Evolutionary conservation across 2,888 invertebrate species (phyloP), one percentile per base, ranked within the genome.

Genomic region (Pimpla rufipes): DNA sequence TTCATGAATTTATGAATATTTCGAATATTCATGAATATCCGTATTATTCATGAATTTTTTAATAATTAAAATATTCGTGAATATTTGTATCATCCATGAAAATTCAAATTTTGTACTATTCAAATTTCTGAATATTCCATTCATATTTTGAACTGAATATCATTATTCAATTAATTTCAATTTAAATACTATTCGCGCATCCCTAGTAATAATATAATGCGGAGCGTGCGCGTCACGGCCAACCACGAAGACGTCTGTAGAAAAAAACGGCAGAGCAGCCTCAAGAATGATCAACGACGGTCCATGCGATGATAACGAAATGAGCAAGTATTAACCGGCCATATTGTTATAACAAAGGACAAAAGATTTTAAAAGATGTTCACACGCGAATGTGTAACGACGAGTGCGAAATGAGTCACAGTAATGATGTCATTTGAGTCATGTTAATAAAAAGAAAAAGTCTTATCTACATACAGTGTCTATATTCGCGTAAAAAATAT

Each of bases 391-490:
- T n/a, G n/a, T 16, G 35, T 52, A 55, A 47, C 52, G 62, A 47
- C 42, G 52, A 62, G 52, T 62, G 42, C 35, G 52, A 64, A 42
- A 64, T 11, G n/a, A 42, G 29, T 74, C 74, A 42, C 13, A 50
- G 59, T 21, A 10, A 16, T 52, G 23, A 57, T 70, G 62, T 62
- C 82, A 55, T 64, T 70, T 62, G 29, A 73, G 68, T 40, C 52
- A 45, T 75, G 82, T 79, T 82, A 75, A 75, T 70, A 79, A 76
- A 62, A 40, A 81, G 1, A 42, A 70, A 81, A 47, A 45, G 47
- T 50, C 52, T 59, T 67, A 47, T 35, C 16, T 59, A 35, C n/a
- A n/a, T n/a, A n/a, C n/a, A n/a, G n/a, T n/a, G n/a, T n/a, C n/a
- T n/a, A n/a, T n/a, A n/a, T n/a, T n/a, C n/a, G n/a, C n/a, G n/a